phyloP scores from a whole-genome alignment of 2,113 vertebrate genomes.

The Talpa occidentalis region DNA sequence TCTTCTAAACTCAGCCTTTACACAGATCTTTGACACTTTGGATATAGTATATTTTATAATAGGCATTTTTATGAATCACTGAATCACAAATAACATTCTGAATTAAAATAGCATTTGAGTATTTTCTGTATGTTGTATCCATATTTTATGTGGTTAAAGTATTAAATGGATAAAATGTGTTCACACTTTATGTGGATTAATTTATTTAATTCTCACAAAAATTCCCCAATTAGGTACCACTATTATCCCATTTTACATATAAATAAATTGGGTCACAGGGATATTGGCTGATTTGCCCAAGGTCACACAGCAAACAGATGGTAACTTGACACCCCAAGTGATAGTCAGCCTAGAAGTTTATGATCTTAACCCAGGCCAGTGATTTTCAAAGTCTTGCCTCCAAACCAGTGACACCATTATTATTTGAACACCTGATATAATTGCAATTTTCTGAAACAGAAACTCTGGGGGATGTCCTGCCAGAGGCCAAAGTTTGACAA shows the following conservation, averaged over 20 bases:
- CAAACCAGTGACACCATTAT: background rate
- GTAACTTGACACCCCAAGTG: background rate
- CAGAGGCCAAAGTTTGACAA: background rate
- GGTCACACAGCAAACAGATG: background rate
- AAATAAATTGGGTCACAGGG: background rate
- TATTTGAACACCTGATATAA: background rate
- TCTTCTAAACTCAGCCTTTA: background rate
- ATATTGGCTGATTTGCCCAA: background rate
- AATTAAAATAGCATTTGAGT: conserved; percentile 15
- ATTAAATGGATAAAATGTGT: background rate
- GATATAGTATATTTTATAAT: background rate
- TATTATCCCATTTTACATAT: background rate
- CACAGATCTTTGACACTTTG: background rate
- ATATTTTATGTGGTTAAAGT: background rate
- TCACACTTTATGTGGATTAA: background rate
- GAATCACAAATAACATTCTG: background rate
- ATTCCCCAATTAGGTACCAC: background rate
- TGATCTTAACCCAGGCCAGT: background rate
- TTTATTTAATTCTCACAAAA: background rate
- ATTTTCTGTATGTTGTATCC: background rate
- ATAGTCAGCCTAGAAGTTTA: background rate
- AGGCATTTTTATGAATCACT: background rate
- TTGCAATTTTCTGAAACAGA: background rate
- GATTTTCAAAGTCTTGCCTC: background rate
- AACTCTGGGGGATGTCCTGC: background rate